These are phyloP conservation scores for Trichogramma dendrolimi DNA, from an alignment of 2,888 invertebrate species.

Conservation along the genomic window DNA sequence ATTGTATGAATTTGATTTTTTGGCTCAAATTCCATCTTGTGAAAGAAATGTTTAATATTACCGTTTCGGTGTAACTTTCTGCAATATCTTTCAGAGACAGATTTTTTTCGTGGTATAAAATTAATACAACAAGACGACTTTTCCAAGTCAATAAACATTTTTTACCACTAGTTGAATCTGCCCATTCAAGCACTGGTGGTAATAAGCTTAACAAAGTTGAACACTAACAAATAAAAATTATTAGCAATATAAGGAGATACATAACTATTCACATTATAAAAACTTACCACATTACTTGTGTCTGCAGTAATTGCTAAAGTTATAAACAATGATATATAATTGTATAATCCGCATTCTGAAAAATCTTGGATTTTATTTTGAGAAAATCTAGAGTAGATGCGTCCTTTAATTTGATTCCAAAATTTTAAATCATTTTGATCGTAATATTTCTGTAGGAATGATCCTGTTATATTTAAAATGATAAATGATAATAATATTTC, in stretches of 20 bases:
- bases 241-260: slow-evolving; percentile 2
- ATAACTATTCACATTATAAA: not conserved
- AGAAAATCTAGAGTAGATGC: slow-evolving; percentile 60
- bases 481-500: slow-evolving; percentile 28
- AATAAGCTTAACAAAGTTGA: slow-evolving; percentile 44
- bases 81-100: slow-evolving; percentile 30
- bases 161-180: slow-evolving; percentile 31
- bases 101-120: slow-evolving; percentile 42
- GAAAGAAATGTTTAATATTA: slow-evolving; percentile 22
- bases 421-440: slow-evolving; percentile 41
- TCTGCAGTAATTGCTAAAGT: slow-evolving; percentile 52
- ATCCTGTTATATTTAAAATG: slow-evolving; percentile 35
- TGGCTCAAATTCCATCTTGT: not conserved
- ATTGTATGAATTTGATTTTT: not conserved
- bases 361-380: slow-evolving; percentile 57
- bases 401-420: slow-evolving; percentile 57
- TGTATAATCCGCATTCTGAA: slow-evolving; percentile 57
- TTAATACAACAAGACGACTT: slow-evolving; percentile 41
- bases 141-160: slow-evolving; percentile 43
- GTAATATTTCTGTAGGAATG: slow-evolving; percentile 44
- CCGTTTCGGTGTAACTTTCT: slow-evolving; percentile 35
- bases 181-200: slow-evolving; percentile 37
- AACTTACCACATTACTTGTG: slow-evolving; percentile 47
- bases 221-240: slow-evolving; percentile 35
- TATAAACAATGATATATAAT: slow-evolving; percentile 55